Evolutionary conservation across 2,888 invertebrate genomes (phyloP), one percentile per base, ranked within the genome.

Genomic region (Dromius quadrimaculatus): DNA sequence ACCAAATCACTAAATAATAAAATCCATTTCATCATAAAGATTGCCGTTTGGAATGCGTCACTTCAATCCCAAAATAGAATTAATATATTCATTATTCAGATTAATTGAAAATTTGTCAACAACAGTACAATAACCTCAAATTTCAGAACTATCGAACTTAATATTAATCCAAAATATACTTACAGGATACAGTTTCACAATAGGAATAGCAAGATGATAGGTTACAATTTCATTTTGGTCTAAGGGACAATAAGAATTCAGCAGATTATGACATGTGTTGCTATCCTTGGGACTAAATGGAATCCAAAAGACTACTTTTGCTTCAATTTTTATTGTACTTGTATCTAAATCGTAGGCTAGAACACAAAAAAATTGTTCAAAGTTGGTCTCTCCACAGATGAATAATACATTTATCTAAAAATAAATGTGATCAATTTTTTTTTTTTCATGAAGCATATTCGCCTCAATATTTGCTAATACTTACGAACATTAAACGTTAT

Each of bases 401-500:
- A 32, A 32, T 32, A n/a, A 32, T 6, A 6, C 8, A 32, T 6
- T 32, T 6, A 32, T 32, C 6, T 32, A 17, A 50, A 5, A 5
- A n/a, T 19, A 17, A 50, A 5, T 5, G 19, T 5, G 6, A 50
- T 50, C 13, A n/a, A 17, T n/a, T n/a, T n/a, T 4, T 50, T n/a
- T 6, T 50, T 50, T n/a, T n/a, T n/a, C n/a, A n/a, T n/a, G n/a
- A 22, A 17, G 22, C n/a, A 11, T 11, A 57, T 11, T 11, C 15
- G 9, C n/a, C 0, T 47, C 6, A 47, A 47, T 6, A 23, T n/a
- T n/a, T n/a, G n/a, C n/a, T n/a, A 4, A 57, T 22, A 59, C 68
- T 59, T 43, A 68, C 68, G 68, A 32, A 59, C 59, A 11, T 19
- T 54, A n/a, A 59, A 68, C 11, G 68, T 68, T 3, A 68, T 59